A percentile compares a stretch with the other conserved stretches of the same genome.
phyloP scores from a whole-genome alignment of 2,888 invertebrate genomes.

The Spisula subtruncata region DNA sequence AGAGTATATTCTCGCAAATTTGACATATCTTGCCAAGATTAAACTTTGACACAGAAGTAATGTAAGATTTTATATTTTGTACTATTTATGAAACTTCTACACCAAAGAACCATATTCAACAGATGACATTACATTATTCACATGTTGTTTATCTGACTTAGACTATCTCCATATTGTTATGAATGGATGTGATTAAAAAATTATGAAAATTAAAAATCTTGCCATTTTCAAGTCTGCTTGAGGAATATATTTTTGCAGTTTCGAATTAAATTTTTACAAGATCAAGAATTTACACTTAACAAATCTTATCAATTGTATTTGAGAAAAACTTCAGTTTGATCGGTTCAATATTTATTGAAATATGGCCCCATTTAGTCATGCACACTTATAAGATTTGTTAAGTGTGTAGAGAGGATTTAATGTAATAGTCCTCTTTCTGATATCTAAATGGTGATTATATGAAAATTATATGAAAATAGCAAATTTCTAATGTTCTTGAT shows the following conservation, averaged over 20 bases:
- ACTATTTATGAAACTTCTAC: neutral
- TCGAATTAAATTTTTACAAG: neutral
- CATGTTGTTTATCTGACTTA: neutral
- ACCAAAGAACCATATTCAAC: slow-evolving; percentile 10
- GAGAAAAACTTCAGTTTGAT: too few relatives aligned
- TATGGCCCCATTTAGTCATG: too few relatives aligned
- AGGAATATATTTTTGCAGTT: neutral
- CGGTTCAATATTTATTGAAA: too few relatives aligned
- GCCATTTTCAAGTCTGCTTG: slow-evolving; percentile 6
- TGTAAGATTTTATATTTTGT: slow-evolving; percentile 7
- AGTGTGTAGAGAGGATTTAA: neutral
- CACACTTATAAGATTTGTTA: too few relatives aligned
- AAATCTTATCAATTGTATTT: too few relatives aligned
- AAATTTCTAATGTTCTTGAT: neutral
- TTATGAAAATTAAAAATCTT: neutral
- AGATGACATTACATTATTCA: neutral
- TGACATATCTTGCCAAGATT: neutral
- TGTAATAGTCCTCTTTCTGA: neutral
- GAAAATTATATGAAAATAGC: neutral
- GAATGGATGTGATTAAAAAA: neutral
- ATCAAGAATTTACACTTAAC: too few relatives aligned
- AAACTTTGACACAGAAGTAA: neutral
- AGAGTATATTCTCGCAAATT: too few relatives aligned
- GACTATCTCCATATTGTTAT: neutral
- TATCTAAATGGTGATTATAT: neutral